A percentile compares a stretch with the other conserved stretches of the same genome.
These are phyloP conservation scores for Oryctes rhinoceros DNA, from an alignment of 1,140 invertebrate species.

Conservation along the genomic window DNA sequence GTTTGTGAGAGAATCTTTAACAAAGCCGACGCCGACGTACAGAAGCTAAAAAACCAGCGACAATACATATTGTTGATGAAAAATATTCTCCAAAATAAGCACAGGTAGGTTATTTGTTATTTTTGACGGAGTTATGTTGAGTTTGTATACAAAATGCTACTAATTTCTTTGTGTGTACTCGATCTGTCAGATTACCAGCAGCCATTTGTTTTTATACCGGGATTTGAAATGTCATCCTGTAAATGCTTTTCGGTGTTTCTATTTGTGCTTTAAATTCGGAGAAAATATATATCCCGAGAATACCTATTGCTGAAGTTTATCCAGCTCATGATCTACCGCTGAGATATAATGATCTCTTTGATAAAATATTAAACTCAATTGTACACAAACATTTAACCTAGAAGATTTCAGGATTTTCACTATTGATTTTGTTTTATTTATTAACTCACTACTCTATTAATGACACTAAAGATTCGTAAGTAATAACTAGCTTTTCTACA, in stretches of 20 bases:
- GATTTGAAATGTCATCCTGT: slow-evolving; percentile 59
- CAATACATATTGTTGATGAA: slow-evolving; percentile 57
- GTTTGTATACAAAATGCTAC: slow-evolving; percentile 40
- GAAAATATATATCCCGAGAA: background rate
- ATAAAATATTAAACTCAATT: slow-evolving; percentile 9
- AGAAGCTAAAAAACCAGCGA: slow-evolving; percentile 52
- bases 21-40: slow-evolving; percentile 58
- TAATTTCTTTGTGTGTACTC: slow-evolving; percentile 56
- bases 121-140: slow-evolving; percentile 40
- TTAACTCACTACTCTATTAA: slow-evolving; percentile 29
- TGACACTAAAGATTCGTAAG: slow-evolving; percentile 38
- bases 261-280: background rate
- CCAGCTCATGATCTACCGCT: background rate
- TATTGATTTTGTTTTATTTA: slow-evolving; percentile 40
- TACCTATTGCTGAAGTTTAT: background rate
- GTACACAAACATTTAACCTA: slow-evolving; percentile 35
- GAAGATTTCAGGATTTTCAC: slow-evolving; percentile 30
- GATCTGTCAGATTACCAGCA: slow-evolving; percentile 53
- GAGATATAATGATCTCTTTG: background rate
- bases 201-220: slow-evolving; percentile 59
- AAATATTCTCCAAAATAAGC: slow-evolving; percentile 47
- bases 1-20: slow-evolving; percentile 55
- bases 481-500: background rate
- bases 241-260: slow-evolving; percentile 49
- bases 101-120: slow-evolving; percentile 51